Percentiles rank a stretch among this genome's conserved stretches.
Evolutionary conservation across 2,888 invertebrate genomes (phyloP).

Genomic region (Andrena hattorfiana): DNA sequence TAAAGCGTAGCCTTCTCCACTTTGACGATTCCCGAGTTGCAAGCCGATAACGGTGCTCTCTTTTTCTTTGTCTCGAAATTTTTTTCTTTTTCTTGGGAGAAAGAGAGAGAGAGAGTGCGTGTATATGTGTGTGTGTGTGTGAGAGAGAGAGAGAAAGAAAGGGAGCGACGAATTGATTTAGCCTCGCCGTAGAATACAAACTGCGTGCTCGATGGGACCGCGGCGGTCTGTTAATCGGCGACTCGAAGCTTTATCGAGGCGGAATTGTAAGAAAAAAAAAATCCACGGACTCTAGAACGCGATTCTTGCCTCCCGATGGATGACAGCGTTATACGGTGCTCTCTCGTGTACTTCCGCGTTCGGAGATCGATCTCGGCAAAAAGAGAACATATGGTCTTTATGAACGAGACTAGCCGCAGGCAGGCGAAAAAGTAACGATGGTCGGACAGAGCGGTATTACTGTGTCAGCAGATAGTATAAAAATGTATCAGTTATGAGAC

Average conservation of each 20-base stretch:
- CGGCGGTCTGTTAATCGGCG: slow-evolving; percentile 41
- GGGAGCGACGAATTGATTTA: slow-evolving; percentile 60
- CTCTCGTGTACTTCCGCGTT: slow-evolving; percentile 64
- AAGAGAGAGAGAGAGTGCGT: slow-evolving; percentile 34
- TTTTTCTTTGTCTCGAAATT: slow-evolving; percentile 46
- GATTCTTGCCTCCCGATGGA: slow-evolving; percentile 55
- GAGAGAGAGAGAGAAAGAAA: slow-evolving; percentile 62
- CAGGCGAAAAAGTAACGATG: slow-evolving; percentile 77
- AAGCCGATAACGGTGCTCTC: slow-evolving; percentile 29
- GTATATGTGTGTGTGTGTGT: too few relatives aligned
- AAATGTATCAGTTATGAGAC: slow-evolving; percentile 74
- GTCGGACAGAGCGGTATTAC: slow-evolving; percentile 75
- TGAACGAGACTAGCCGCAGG: slow-evolving; percentile 73
- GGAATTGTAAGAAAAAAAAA: slow-evolving; percentile 1
- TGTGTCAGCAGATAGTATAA: slow-evolving; percentile 73
- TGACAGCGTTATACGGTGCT: slow-evolving; percentile 56
- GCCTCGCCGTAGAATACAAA: slow-evolving; percentile 49
- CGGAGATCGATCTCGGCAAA: slow-evolving; percentile 65
- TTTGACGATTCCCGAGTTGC: slow-evolving; percentile 43
- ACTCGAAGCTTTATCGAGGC: slow-evolving; percentile 29
- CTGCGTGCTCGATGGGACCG: slow-evolving; percentile 40
- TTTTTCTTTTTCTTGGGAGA: slow-evolving; percentile 44
- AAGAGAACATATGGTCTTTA: slow-evolving; percentile 62
- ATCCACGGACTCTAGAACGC: slow-evolving; percentile 60
- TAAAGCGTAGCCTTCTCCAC: slow-evolving; percentile 54